Evolutionary conservation across 2,888 invertebrate species (phyloP).

Genomic region (Boloria euphrosyne): DNA sequence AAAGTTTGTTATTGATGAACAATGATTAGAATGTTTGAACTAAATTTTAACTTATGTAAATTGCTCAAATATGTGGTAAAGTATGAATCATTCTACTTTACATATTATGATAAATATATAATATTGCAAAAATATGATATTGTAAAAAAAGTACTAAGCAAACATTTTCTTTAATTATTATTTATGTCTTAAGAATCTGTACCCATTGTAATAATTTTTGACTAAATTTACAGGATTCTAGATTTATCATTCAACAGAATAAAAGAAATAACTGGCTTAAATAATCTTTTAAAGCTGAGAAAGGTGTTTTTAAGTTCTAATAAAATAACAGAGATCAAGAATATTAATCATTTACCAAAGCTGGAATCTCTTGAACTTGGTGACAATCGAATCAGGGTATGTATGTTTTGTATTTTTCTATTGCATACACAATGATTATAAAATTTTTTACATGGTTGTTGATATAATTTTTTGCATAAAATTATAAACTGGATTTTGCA

Average conservation of each 20-base stretch:
- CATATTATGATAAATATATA: too few relatives aligned
- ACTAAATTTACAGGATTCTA: constrained; percentile 84
- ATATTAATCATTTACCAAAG: constrained; percentile 89
- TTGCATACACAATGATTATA: constrained; percentile 5
- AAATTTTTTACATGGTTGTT: not conserved
- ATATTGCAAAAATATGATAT: too few relatives aligned
- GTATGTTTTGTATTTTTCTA: constrained; percentile 39
- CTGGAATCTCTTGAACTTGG: constrained; percentile 95
- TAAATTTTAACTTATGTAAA: not conserved
- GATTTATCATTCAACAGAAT: constrained; percentile 98
- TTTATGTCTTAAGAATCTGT: not conserved
- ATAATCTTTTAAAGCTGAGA: constrained; percentile 87
- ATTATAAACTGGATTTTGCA: too few relatives aligned
- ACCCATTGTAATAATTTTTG: not conserved
- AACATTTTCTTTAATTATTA: not conserved
- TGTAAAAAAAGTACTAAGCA: too few relatives aligned
- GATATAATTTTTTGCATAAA: too few relatives aligned
- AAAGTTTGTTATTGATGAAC: not conserved
- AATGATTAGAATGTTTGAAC: not conserved
- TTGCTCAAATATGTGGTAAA: not conserved
- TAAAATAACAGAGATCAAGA: constrained; percentile 93
- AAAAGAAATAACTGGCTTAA: constrained; percentile 91
- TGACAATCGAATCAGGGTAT: constrained; percentile 94
- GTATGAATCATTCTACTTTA: too few relatives aligned
- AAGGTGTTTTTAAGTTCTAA: constrained; percentile 95